Conservation (phyloP, 1,140 invertebrate species). For the Micrasema longulum region DNA sequence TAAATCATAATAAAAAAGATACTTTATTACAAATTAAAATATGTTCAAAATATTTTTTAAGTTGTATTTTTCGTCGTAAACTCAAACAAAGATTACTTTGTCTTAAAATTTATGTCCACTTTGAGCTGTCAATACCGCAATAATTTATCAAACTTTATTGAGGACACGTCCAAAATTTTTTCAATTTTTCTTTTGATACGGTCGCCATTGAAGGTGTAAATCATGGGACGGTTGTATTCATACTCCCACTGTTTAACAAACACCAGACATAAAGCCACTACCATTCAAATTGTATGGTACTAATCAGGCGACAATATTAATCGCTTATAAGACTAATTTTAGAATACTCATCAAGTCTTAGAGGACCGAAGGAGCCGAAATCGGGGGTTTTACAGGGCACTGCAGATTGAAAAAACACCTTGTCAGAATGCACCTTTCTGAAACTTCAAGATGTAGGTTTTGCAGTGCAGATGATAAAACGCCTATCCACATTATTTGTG, state of each 20-base stretch:
- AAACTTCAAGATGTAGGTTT: too few species aligned
- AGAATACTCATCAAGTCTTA: too few species aligned
- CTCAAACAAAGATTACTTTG: constrained; percentile 31
- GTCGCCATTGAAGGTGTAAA: constrained; percentile 25
- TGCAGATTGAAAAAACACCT: too few species aligned
- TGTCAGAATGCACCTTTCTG: too few species aligned
- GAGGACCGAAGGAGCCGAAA: too few species aligned
- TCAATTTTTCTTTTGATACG: constrained; percentile 32
- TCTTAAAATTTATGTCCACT: constrained; percentile 36
- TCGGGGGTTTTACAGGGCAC: too few species aligned
- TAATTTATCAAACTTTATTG: constrained; percentile 44
- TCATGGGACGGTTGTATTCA: constrained; percentile 5
- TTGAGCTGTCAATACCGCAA: constrained; percentile 21
- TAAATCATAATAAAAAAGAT: constrained; percentile 23
- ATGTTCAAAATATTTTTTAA: constrained; percentile 13
- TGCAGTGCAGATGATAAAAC: too few species aligned
- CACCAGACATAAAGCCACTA: neutral
- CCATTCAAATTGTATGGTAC: too few species aligned
- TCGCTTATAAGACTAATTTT: too few species aligned
- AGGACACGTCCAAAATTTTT: constrained; percentile 21
- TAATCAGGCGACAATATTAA: too few species aligned
- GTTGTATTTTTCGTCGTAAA: constrained; percentile 25
- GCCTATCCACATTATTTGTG: too few species aligned
- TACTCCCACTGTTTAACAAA: constrained; percentile 26
- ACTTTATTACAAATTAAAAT: constrained; percentile 24